Percentiles rank a stretch among this genome's conserved stretches.
These are phyloP conservation scores for Morpho achilles DNA, from an alignment of 2,888 invertebrate species.

Conservation along the genomic window DNA sequence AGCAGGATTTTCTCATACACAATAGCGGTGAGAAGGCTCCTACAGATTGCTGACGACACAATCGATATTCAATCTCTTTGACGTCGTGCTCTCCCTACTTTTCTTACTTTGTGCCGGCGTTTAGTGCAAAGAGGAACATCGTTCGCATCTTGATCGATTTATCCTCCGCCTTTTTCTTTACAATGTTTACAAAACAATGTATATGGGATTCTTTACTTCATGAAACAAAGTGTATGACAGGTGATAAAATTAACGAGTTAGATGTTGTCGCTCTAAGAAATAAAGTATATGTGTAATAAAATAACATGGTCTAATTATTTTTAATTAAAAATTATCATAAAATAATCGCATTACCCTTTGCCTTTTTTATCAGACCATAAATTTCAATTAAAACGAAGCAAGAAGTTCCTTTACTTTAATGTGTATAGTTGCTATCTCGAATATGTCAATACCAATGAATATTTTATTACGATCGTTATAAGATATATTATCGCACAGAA, in stretches of 20 bases:
- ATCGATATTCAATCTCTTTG: constrained; percentile 79
- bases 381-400: background rate
- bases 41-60: constrained; percentile 70
- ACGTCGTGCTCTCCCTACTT: constrained; percentile 69
- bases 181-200: background rate
- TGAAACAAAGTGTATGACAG: no score
- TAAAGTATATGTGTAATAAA: background rate
- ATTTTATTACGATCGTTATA: no score
- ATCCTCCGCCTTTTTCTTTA: constrained; percentile 4
- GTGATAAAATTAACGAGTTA: no score
- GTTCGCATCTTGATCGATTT: constrained; percentile 23
- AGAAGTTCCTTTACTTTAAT: no score
- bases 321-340: constrained; percentile 11
- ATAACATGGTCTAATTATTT: background rate
- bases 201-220: no score
- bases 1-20: constrained; percentile 5
- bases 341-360: constrained; percentile 5
- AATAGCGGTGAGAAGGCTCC: constrained; percentile 15
- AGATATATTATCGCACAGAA: no score
- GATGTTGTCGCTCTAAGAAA: no score
- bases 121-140: constrained; percentile 46
- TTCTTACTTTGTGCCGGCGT: constrained; percentile 69
- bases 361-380: constrained; percentile 7
- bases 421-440: no score
- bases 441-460: no score